A percentile compares a stretch with the other conserved stretches of the same genome.
phyloP scores from a whole-genome alignment of 2,888 invertebrate genomes.

The Leptinotarsa juncta region DNA sequence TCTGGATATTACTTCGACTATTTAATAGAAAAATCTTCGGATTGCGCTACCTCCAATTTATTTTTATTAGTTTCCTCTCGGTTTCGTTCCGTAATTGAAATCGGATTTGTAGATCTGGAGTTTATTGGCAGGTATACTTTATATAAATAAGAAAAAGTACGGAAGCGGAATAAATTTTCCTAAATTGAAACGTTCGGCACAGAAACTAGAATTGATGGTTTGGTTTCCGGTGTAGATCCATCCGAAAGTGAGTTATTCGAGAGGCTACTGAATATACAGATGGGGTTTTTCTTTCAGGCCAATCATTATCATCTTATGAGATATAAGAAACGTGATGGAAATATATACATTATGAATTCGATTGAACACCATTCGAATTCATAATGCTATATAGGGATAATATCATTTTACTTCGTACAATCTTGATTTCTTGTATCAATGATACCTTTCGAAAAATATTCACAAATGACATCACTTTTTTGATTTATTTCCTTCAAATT shows the following conservation, averaged over 20 bases:
- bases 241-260: neutral
- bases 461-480: too few species aligned
- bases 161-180: neutral
- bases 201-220: conserved; percentile 14
- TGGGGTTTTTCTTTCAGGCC: too few species aligned
- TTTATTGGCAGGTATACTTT: conserved; percentile 16
- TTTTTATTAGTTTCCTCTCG: conserved; percentile 13
- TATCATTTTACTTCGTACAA: too few species aligned
- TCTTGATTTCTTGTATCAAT: too few species aligned
- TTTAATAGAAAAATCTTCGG: conserved; percentile 16
- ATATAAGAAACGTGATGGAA: too few species aligned
- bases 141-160: conserved; percentile 14
- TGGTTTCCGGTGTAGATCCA: neutral
- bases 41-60: conserved; percentile 1
- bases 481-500: too few species aligned
- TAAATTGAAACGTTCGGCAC: conserved; percentile 10
- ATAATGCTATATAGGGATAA: too few species aligned
- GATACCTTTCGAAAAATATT: too few species aligned
- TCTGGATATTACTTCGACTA: neutral
- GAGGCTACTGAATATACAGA: neutral
- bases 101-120: conserved; percentile 17
- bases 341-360: too few species aligned
- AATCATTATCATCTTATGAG: too few species aligned
- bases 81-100: conserved; percentile 17
- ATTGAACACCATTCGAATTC: too few species aligned